Base-by-base conservation (phyloP, 2,113 vertebrate genomes). In the Melanostigma gelatinosum region DNA sequence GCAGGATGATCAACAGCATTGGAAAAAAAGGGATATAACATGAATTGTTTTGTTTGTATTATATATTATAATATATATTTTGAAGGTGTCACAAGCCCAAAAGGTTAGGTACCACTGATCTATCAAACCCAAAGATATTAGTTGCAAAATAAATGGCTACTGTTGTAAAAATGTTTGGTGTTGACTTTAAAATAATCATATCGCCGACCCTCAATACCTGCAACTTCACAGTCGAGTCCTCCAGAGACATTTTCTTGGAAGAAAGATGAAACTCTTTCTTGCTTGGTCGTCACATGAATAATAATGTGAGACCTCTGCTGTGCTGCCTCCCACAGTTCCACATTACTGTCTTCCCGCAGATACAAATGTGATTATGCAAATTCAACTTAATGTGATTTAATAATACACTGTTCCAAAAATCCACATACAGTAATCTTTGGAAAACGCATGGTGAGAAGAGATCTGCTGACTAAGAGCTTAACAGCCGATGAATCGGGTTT, bases 361-460 rank as follows among this genome's bases (percentile, higher is more conserved):
- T 9, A 46, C 18, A 71, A 75, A 73, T 67, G 40, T 18, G 73
- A 50, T 84, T 68, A 85, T 77, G 62, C 52, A 73, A 57, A 80
- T 76, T 68, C 3, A 64, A 2, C 62, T 52, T 57, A 42, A 70
- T 60, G 27, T 63, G n/a, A 77, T 66, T 69, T 42, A 71, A 77
- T 71, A 62, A 68, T 61, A 42, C 1, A 44, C 3, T 20, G 32
- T 16, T 42, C 60, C 55, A 61, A 34, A 9, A 57, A 38, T 83
- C 3, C 42, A 58, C 11, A 44, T 36, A n/a, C 24, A 72, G 34
- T 75, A 48, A 79, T 65, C 36, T 38, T 29, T 29, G 29, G 29
- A 83, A 58, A 67, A 80, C 3, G 15, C 65, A 83, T 74, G 32
- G 63, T 42, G 13, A 64, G 67, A 70, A 4, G 11, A 57, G 48